A percentile compares a stretch with the other conserved stretches of the same genome.
phyloP scores from a whole-genome alignment of 2,113 vertebrate species.

The Pleuronectes platessa region DNA sequence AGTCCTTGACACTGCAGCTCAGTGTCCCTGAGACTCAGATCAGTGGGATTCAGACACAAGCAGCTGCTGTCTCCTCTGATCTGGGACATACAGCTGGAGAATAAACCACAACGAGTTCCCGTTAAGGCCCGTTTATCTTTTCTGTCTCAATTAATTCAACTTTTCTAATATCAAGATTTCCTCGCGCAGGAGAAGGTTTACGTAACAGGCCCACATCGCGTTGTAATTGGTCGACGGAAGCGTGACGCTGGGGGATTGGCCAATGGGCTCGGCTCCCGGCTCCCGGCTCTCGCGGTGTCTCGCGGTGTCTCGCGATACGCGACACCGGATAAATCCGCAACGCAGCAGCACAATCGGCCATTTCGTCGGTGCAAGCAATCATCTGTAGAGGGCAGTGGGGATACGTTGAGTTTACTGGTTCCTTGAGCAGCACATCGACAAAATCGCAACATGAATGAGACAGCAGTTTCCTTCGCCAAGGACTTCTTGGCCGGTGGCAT shows the following conservation, averaged over 20 bases:
- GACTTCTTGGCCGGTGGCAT: slow-evolving; percentile 90
- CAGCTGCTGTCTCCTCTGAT: neutral
- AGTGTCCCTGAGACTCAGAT: slow-evolving; percentile 28
- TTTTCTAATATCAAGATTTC: slow-evolving; percentile 19
- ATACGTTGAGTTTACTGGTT: slow-evolving; percentile 40
- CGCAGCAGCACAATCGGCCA: slow-evolving; percentile 71
- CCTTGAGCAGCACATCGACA: slow-evolving; percentile 63
- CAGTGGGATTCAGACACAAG: neutral
- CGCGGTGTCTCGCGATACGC: slow-evolving; percentile 51
- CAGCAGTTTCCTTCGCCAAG: slow-evolving; percentile 82
- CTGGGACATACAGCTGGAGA: neutral
- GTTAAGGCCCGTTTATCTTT: neutral
- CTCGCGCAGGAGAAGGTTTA: neutral
- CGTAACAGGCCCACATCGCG: neutral
- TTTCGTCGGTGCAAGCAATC: slow-evolving; percentile 76
- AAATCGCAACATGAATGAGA: slow-evolving; percentile 75
- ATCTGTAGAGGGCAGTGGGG: slow-evolving; percentile 61
- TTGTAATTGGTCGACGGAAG: neutral
- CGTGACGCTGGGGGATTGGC: slow-evolving; percentile 44
- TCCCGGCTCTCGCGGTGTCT: slow-evolving; percentile 52
- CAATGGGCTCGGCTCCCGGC: neutral
- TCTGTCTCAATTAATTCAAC: slow-evolving; percentile 7
- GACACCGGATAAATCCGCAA: slow-evolving; percentile 57
- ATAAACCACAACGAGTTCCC: neutral
- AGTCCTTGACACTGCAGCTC: slow-evolving; percentile 28